A percentile compares a stretch with the other conserved stretches of the same genome.
Conservation (phyloP, 2,797 vertebrate species). For the Enoplosus armatus region DNA sequence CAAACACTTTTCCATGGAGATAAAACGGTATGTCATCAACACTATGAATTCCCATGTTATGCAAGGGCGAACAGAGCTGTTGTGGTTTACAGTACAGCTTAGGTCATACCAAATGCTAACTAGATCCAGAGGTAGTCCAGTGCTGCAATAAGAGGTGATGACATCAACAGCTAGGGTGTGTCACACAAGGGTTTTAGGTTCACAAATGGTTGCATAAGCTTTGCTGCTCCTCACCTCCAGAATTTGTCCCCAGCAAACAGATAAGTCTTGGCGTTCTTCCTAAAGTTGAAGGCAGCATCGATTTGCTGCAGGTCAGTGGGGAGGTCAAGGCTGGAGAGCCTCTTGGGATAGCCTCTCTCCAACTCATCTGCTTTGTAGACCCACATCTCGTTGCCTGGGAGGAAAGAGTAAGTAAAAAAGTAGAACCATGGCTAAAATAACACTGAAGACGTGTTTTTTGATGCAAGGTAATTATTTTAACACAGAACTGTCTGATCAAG, state of each 20-base stretch:
- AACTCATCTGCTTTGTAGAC: constrained; percentile 91
- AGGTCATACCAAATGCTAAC: constrained; percentile 42
- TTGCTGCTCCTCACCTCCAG: constrained; percentile 91
- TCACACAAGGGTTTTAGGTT: constrained; percentile 7
- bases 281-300: constrained; percentile 95
- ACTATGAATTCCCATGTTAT: constrained; percentile 25
- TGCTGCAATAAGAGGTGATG: constrained; percentile 4
- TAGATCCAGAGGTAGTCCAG: constrained; percentile 39
- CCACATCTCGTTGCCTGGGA: constrained; percentile 94
- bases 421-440: neutral
- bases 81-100: constrained; percentile 48
- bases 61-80: constrained; percentile 27
- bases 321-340: constrained; percentile 90
- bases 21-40: constrained; percentile 31
- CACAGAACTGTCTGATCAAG: neutral
- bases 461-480: neutral
- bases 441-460: neutral
- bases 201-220: neutral
- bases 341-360: constrained; percentile 94
- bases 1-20: constrained; percentile 9
- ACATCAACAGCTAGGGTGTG: constrained; percentile 22
- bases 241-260: constrained; percentile 95
- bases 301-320: constrained; percentile 89
- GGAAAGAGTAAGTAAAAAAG: neutral
- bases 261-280: constrained; percentile 96